A percentile compares a stretch with the other conserved stretches of the same genome.
Evolutionary conservation across 2,113 vertebrate species (phyloP).

Genomic region (Sylvia atricapilla): DNA sequence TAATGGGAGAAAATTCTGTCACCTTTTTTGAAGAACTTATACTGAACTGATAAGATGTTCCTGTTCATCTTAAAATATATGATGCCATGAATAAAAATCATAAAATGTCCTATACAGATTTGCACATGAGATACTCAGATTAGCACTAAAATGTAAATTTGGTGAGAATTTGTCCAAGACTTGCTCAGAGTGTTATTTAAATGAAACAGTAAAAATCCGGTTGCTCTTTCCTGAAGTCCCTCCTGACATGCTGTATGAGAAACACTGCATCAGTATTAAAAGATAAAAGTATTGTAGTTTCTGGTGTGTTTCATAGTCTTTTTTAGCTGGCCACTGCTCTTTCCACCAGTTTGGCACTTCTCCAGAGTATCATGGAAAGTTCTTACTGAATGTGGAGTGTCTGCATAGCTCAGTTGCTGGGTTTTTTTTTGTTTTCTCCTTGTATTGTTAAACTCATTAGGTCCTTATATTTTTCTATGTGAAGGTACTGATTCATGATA

Average conservation of each 20-base stretch:
- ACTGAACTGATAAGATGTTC: not conserved
- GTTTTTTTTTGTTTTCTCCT: not conserved
- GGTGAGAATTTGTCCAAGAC: not conserved
- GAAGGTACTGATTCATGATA: not conserved
- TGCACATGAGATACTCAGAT: not conserved
- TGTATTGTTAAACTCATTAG: not conserved
- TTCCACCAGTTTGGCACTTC: not conserved
- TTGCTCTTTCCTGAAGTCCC: not conserved
- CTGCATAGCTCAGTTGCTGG: not conserved
- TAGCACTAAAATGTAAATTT: not conserved
- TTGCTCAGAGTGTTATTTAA: not conserved
- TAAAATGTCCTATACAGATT: not conserved
- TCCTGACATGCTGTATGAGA: not conserved
- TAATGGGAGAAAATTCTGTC: not conserved
- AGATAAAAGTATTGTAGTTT: not conserved
- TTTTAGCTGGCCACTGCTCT: not conserved
- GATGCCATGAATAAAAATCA: not conserved
- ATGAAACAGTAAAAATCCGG: not conserved
- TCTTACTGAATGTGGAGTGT: not conserved
- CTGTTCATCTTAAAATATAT: not conserved
- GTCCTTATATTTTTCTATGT: not conserved
- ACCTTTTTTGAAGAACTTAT: not conserved
- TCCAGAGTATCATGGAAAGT: not conserved
- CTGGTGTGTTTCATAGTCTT: not conserved
- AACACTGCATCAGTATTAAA: not conserved